Evolutionary conservation across 2,797 vertebrate species (phyloP).

Genomic region (Acomys russatus): DNA sequence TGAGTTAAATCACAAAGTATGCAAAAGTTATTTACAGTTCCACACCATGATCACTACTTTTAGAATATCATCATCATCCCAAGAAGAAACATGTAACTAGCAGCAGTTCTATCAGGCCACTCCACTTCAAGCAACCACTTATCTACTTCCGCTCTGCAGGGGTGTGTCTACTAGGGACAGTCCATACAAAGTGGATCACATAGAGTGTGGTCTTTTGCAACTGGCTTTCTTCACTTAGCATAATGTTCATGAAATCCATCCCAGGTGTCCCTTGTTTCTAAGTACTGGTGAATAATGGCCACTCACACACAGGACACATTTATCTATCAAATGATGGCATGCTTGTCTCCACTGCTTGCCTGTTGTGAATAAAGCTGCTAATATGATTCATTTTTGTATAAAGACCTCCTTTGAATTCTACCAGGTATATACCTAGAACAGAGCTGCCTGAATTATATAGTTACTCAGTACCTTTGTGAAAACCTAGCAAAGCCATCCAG

Average conservation of each 20-base stretch:
- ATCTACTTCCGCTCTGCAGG: not conserved
- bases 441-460: not conserved
- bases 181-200: not conserved
- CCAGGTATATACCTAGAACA: not conserved
- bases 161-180: not conserved
- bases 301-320: not conserved
- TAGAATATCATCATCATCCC: not conserved
- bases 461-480: slow-evolving; percentile 18
- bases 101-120: not conserved
- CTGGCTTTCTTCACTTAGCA: not conserved
- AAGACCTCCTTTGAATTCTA: not conserved
- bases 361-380: not conserved
- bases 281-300: not conserved
- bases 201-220: not conserved
- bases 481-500: slow-evolving; percentile 17
- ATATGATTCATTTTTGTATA: not conserved
- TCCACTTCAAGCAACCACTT: not conserved
- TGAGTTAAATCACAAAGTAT: not conserved
- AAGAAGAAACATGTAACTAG: slow-evolving; percentile 9
- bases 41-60: not conserved
- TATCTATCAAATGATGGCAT: not conserved
- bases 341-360: not conserved
- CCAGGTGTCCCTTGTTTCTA: not conserved
- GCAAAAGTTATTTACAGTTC: not conserved
- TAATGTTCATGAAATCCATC: not conserved